These are phyloP conservation scores for Dryas iulia DNA, from an alignment of 1,140 invertebrate genomes.

Conservation along the genomic window DNA sequence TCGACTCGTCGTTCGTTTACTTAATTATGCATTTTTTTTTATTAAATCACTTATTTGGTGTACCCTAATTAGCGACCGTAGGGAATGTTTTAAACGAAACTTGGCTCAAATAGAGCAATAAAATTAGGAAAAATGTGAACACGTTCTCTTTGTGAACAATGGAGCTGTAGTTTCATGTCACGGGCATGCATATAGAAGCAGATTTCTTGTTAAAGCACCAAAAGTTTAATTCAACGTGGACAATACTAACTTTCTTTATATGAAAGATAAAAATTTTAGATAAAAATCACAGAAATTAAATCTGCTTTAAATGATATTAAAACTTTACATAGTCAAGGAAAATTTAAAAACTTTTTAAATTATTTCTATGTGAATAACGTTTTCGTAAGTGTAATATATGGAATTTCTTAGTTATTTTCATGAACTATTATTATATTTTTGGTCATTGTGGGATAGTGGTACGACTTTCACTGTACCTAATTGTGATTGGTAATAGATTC, in stretches of 20 bases:
- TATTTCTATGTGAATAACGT: background rate
- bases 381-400: background rate
- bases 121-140: conserved; percentile 47
- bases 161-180: background rate
- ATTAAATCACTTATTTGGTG: conserved; percentile 70
- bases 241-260: background rate
- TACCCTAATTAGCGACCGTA: conserved; percentile 57
- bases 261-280: background rate
- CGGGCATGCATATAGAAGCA: background rate
- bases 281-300: background rate
- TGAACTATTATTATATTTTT: too few relatives aligned
- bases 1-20: conserved; percentile 38
- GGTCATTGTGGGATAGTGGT: too few relatives aligned
- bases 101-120: conserved; percentile 34
- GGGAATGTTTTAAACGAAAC: conserved; percentile 25
- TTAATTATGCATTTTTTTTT: conserved; percentile 71
- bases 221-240: background rate
- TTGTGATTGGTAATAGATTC: too few relatives aligned
- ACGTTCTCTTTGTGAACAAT: conserved; percentile 30
- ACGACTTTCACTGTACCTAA: too few relatives aligned
- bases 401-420: background rate
- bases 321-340: background rate
- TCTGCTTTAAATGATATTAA: background rate
- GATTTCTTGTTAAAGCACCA: background rate
- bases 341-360: background rate